Percentiles rank a stretch among this genome's conserved stretches.
Conservation (phyloP, 2,888 invertebrate species). For the Ischnura elegans region DNA sequence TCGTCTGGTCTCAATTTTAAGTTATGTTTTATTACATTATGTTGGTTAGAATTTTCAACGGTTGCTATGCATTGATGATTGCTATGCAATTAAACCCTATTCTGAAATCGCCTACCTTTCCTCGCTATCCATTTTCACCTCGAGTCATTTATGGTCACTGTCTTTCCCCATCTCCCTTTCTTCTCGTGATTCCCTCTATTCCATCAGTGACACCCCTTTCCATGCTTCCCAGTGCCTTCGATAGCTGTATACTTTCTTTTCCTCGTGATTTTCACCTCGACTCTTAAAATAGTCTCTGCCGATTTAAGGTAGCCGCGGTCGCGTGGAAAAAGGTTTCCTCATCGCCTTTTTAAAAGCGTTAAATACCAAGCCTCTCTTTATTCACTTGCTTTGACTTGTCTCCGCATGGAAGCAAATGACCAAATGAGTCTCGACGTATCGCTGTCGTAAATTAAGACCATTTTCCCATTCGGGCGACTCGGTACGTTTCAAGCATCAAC, state of each 20-base stretch:
- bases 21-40: too few species aligned
- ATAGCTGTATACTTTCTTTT: not conserved
- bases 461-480: not conserved
- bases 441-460: not conserved
- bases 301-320: slow-evolving; percentile 33
- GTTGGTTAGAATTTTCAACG: too few species aligned
- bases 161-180: too few species aligned
- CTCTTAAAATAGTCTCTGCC: not conserved
- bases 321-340: slow-evolving; percentile 50
- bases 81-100: too few species aligned
- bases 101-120: too few species aligned
- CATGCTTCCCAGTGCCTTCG: not conserved
- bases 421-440: not conserved
- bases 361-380: slow-evolving; percentile 43
- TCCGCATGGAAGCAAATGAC: not conserved
- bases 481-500: not conserved
- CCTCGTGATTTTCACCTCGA: not conserved
- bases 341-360: slow-evolving; percentile 57
- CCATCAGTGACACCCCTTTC: too few species aligned
- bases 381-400: not conserved
- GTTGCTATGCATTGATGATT: too few species aligned
- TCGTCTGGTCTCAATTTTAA: too few species aligned
- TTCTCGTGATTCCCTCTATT: too few species aligned
- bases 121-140: too few species aligned
- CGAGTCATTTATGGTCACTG: too few species aligned